A percentile compares a stretch with the other conserved stretches of the same genome.
Conservation (phyloP, 2,797 vertebrate species). For the Allobates femoralis region DNA sequence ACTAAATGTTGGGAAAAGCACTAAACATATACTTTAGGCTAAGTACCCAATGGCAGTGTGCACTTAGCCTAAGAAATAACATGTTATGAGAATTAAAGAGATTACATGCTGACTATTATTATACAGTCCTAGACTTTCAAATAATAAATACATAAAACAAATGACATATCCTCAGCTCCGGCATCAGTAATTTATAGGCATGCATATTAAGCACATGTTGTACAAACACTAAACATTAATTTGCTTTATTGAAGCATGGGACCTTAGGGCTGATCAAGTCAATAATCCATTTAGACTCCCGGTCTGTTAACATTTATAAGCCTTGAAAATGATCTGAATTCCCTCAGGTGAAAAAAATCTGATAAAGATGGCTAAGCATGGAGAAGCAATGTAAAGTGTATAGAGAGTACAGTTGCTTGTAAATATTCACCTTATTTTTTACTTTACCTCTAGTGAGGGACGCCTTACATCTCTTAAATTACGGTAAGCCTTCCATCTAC, state of each 20-base stretch:
- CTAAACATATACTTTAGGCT: too few species aligned
- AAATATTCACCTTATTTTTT: neutral
- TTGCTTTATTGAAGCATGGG: conserved; percentile 16
- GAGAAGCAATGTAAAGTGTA: neutral
- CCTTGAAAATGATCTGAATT: conserved; percentile 15
- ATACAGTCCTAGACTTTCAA: neutral
- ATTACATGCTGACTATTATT: neutral
- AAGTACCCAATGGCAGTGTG: too few species aligned
- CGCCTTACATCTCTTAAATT: neutral
- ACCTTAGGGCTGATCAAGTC: conserved; percentile 15
- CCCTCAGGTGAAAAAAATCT: neutral
- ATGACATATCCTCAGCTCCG: neutral
- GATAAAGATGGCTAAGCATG: neutral
- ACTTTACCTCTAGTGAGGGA: neutral
- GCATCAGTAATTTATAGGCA: neutral
- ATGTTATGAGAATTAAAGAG: neutral
- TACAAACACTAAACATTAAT: conserved; percentile 27
- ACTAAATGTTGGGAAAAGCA: too few species aligned
- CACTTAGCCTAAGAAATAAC: neutral
- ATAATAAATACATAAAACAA: neutral
- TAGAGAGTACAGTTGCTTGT: neutral
- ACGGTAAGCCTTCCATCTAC: too few species aligned
- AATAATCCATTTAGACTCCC: conserved; percentile 31
- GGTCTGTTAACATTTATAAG: conserved; percentile 27
- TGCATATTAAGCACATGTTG: neutral